phyloP scores from a whole-genome alignment of 2,113 vertebrate genomes.

The Mirza zaza region DNA sequence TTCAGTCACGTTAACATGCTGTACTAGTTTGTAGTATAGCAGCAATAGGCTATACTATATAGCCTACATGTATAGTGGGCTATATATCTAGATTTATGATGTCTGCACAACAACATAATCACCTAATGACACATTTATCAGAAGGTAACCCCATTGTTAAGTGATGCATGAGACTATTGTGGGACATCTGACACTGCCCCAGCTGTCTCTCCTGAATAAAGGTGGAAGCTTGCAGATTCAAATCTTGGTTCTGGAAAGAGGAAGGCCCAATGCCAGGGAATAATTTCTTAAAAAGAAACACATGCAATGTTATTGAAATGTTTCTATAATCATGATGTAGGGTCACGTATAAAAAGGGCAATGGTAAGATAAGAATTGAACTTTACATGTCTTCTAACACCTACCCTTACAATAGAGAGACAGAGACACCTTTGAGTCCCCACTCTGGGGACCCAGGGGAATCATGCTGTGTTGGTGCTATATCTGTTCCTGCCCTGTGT shows the following conservation, averaged over 20 bases:
- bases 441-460: neutral
- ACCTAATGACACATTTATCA: neutral
- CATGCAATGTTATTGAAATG: neutral
- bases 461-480: neutral
- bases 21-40: neutral
- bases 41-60: neutral
- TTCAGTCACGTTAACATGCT: neutral
- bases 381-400: neutral
- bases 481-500: neutral
- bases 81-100: too few relatives aligned
- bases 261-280: neutral
- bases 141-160: neutral
- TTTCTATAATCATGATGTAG: neutral
- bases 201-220: neutral
- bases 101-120: neutral
- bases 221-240: neutral
- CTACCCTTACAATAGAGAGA: neutral
- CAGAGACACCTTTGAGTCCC: neutral
- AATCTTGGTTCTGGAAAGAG: neutral
- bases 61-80: too few relatives aligned
- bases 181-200: accelerated
- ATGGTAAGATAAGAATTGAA: neutral
- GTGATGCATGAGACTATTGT: neutral
- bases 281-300: neutral
- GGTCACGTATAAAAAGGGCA: neutral